Base-by-base conservation (phyloP, 2,888 invertebrate species). In the Listrodromus nycthemerus region DNA sequence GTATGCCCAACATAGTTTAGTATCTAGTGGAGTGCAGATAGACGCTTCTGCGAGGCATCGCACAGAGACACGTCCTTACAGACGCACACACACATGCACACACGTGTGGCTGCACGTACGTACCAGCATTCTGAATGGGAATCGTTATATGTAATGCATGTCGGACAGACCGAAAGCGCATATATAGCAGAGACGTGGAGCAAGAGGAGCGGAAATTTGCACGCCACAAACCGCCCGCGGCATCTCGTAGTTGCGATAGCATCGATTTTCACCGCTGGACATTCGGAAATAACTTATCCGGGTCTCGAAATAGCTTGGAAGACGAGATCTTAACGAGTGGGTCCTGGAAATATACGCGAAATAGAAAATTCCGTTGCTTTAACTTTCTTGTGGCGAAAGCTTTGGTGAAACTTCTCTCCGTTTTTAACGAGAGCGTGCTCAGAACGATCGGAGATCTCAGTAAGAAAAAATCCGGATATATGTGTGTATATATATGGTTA, bases 1-100 rank as follows among this genome's bases (percentile, higher is more conserved):
- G 27, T 65, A 70, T 63, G 21, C 19, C 55, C 16, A 50, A 70
- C 55, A 58, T 30, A 71, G 45, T 45, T 80, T 69, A 71, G 79
- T 71, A 71, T 71, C 63, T 50, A 50, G 30, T 65, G 41, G 37
- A 63, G 37, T 65, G 63, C 19, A 70, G 33, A 37, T 66, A 73
- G 6, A 13, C 16, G 41, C 41, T 55, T 2, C 58, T 48, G 67
- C 24, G 8, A 6, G 5, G 58, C 1, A 61, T 27, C 55, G 37
- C 13, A 55, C 55, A 37, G 21, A 37, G 41, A 2, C 2, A 10
- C 37, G 37, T 8, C 7, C 24, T 33, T 30, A 24, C 5, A 41
- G 1, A 50, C n/a, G 7, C n/a, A 48, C 24, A 61, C 33, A 50
- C 50, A 21, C 50, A 41, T 10, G 30, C 24, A 69, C 48, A 45